Evolutionary conservation across 1,140 invertebrate species (phyloP).

Genomic region (Drosophila persimilis): DNA sequence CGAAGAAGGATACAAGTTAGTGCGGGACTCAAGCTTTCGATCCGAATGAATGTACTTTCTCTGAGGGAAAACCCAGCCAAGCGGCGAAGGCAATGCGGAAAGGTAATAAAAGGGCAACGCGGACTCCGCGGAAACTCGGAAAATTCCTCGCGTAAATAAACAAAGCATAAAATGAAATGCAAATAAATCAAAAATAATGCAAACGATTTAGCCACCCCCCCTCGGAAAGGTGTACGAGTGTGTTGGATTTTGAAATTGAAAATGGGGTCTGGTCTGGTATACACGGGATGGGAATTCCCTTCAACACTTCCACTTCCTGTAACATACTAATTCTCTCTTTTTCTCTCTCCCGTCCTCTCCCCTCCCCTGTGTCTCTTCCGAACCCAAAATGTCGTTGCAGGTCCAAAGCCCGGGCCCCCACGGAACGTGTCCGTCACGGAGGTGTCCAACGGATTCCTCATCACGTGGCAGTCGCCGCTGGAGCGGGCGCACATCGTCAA

Average conservation of each 20-base stretch:
- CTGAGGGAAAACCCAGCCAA: background rate
- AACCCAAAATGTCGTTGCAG: constrained; percentile 83
- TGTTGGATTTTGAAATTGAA: background rate
- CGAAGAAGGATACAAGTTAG: too few species aligned
- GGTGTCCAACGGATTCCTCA: constrained; percentile 92
- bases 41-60: too few species aligned
- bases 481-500: constrained; percentile 91
- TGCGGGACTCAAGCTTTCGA: too few species aligned
- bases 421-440: constrained; percentile 94
- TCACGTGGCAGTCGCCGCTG: constrained; percentile 93
- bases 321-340: constrained; percentile 37
- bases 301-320: background rate
- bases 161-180: constrained; percentile 47
- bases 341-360: background rate
- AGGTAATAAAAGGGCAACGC: constrained; percentile 40
- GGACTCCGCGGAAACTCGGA: constrained; percentile 1
- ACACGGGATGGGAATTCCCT: background rate
- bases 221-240: constrained; percentile 9
- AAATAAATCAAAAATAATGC: constrained; percentile 54
- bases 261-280: background rate
- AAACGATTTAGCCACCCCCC: constrained; percentile 32
- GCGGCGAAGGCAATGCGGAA: background rate
- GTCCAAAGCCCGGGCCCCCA: constrained; percentile 93
- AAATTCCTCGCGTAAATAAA: constrained; percentile 41
- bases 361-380: too few species aligned